Evolutionary conservation across 2,113 vertebrate species (phyloP).

Genomic region (Corythoichthys intestinalis): DNA sequence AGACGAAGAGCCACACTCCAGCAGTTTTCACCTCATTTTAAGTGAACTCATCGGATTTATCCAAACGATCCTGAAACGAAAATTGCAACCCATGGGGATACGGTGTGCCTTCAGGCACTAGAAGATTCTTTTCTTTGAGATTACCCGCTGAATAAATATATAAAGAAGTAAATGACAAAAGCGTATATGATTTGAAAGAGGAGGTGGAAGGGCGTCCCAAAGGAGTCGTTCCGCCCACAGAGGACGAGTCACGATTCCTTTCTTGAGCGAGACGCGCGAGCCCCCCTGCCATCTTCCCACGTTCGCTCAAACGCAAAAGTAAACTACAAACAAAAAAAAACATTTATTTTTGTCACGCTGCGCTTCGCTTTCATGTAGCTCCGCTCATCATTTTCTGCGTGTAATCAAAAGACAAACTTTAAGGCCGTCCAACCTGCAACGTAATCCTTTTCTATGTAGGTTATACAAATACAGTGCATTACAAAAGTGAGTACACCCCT

Average conservation of each 20-base stretch:
- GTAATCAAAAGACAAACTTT: constrained; percentile 1
- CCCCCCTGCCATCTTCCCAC: background rate
- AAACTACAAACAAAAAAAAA: background rate
- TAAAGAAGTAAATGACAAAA: background rate
- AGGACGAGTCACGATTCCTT: background rate
- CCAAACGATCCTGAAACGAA: too few relatives aligned
- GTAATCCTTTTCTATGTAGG: constrained; percentile 12
- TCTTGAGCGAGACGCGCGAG: background rate
- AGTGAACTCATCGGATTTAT: background rate
- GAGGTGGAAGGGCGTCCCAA: background rate
- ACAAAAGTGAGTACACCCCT: too few relatives aligned
- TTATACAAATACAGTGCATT: background rate
- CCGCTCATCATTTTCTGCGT: constrained; percentile 3
- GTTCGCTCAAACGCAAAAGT: background rate
- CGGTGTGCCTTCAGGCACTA: constrained; percentile 34
- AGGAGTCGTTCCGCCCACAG: background rate
- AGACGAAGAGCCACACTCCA: constrained; percentile 22
- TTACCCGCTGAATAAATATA: constrained; percentile 1
- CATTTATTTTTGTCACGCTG: background rate
- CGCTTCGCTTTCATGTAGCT: constrained; percentile 1
- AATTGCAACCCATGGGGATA: constrained; percentile 26
- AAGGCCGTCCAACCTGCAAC: background rate
- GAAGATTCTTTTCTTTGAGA: constrained; percentile 14
- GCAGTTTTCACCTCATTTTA: constrained; percentile 17
- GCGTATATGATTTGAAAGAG: background rate